Percentiles rank a stretch among this genome's conserved stretches.
Conservation (phyloP, 2,113 vertebrate species). For the Tautogolabrus adspersus region DNA sequence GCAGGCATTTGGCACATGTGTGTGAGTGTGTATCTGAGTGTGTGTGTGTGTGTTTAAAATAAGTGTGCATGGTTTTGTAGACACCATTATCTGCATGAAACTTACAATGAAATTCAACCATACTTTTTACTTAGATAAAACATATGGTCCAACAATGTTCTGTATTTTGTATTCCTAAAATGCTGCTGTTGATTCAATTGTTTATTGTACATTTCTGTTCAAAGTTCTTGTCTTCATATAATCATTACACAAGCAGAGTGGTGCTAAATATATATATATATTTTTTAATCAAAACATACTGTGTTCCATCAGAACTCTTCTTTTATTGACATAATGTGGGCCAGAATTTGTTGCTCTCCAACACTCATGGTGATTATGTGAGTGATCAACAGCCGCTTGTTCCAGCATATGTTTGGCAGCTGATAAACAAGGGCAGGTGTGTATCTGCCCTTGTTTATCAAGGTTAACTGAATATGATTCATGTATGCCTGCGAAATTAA, state of each 20-base stretch:
- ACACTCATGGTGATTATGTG: conserved; percentile 31
- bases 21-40: not conserved
- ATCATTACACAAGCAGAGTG: too few species aligned
- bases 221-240: too few species aligned
- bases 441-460: conserved; percentile 46
- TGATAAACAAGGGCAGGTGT: too few species aligned
- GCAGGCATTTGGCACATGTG: conserved; percentile 27
- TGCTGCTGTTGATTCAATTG: too few species aligned
- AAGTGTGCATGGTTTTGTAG: not conserved
- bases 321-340: conserved; percentile 15
- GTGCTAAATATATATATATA: too few species aligned
- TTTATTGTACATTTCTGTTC: not conserved
- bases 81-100: too few species aligned
- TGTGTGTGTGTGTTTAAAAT: not conserved
- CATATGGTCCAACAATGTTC: too few species aligned
- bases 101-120: too few species aligned
- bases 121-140: too few species aligned
- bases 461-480: conserved; percentile 13
- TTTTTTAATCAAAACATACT: not conserved
- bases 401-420: conserved; percentile 62
- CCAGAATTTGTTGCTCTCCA: conserved; percentile 22
- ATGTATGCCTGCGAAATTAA: conserved; percentile 10
- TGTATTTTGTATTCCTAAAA: not conserved
- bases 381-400: conserved; percentile 46
- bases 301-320: not conserved